A percentile compares a stretch with the other conserved stretches of the same genome.
phyloP scores from a whole-genome alignment of 2,797 vertebrate genomes.

The Anisognathus igniventris region DNA sequence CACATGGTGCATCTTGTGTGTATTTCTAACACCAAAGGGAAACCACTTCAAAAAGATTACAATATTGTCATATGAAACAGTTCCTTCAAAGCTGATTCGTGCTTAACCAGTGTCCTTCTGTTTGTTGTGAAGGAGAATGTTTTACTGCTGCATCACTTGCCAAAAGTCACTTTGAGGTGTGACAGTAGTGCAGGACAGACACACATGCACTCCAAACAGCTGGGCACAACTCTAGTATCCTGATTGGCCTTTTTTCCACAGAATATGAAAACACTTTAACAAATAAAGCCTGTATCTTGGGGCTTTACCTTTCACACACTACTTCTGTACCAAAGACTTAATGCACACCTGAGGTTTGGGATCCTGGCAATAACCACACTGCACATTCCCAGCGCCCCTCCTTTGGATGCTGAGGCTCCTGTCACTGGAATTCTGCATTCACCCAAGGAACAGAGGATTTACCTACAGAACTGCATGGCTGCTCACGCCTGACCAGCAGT shows the following conservation, averaged over 20 bases:
- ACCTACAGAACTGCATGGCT: rapidly evolving
- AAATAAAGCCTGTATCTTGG: not conserved
- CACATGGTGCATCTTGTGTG: not conserved
- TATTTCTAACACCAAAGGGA: not conserved
- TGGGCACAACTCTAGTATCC: not conserved
- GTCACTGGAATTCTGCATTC: not conserved
- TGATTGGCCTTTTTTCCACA: not conserved
- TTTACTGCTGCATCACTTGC: not conserved
- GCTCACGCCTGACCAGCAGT: not conserved
- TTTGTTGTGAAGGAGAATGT: not conserved
- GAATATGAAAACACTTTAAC: not conserved
- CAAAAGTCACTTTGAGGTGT: not conserved
- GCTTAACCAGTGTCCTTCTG: not conserved
- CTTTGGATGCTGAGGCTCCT: not conserved
- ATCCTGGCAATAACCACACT: not conserved
- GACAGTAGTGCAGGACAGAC: not conserved
- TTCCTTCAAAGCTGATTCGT: not conserved
- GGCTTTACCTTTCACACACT: not conserved
- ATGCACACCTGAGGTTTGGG: not conserved
- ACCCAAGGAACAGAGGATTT: not conserved
- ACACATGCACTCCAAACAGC: not conserved
- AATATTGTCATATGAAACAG: not conserved
- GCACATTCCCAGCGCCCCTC: not conserved
- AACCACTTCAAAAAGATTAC: not conserved
- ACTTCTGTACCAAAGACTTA: not conserved